These are phyloP conservation scores for Ectemnius cavifrons DNA, from an alignment of 2,888 invertebrate genomes.

Conservation along the genomic window DNA sequence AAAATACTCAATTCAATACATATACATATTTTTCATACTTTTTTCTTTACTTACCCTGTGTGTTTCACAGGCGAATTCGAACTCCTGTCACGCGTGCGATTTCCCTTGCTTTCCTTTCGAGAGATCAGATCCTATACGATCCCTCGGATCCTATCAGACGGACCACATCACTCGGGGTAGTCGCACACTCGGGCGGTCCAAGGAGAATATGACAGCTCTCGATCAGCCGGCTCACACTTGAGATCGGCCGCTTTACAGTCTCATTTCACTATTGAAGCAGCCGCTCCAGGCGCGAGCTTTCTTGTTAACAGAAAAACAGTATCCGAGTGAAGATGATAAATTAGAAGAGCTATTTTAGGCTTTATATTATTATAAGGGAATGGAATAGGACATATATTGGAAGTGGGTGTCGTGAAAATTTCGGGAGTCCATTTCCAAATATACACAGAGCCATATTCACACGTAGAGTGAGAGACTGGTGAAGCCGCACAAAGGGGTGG, in stretches of 20 bases:
- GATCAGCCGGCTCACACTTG: conserved; percentile 24
- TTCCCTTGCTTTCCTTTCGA: not conserved
- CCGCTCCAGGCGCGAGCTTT: conserved; percentile 3
- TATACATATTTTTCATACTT: no score
- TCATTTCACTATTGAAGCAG: conserved; percentile 24
- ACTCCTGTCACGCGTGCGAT: conserved; percentile 26
- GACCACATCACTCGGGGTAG: conserved; percentile 36
- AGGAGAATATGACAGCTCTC: conserved; percentile 21
- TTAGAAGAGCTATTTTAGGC: no score
- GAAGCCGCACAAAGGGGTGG: not conserved
- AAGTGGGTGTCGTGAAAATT: no score
- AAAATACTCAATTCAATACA: no score
- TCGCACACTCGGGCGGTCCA: conserved; percentile 21
- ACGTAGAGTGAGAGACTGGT: no score
- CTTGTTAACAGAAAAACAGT: conserved; percentile 21
- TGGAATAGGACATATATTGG: no score
- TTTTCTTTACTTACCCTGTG: conserved; percentile 47
- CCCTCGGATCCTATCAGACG: conserved; percentile 35
- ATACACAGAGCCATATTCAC: no score
- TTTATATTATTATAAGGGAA: no score
- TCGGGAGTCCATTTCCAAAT: no score
- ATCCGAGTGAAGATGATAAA: no score
- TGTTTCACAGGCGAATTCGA: conserved; percentile 42
- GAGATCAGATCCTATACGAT: conserved; percentile 12
- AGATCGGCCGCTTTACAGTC: conserved; percentile 10